Base-by-base conservation (phyloP, 2,888 invertebrate genomes). In the Furcula furcula region DNA sequence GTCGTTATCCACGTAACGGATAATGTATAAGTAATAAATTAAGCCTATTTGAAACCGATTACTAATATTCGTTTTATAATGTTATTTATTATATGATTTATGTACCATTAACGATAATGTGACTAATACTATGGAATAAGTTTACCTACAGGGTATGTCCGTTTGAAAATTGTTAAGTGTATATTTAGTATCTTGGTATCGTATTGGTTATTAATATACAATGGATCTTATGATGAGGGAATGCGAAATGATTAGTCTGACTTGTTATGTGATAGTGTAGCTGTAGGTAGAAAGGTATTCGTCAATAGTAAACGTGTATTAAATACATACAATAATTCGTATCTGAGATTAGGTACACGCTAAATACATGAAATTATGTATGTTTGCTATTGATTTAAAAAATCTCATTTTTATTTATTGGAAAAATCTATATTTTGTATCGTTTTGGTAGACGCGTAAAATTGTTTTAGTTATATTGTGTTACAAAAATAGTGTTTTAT, bases 251-350 rank as follows among this genome's bases (percentile, higher is more conserved):
- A 50, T 40, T 61, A 64, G 68, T 65, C 70, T 67, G 70, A 69
- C n/a, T 55, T 46, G 40, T 50, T 31, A 65, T 65, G 68, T 70
- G 68, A 68, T 68, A 67, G 49, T 39, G 34, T 51, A 16, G 19
- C 15, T 4, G 15, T 30, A 22, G 9, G 34, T 34, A 15, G 39
- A 26, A 16, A 4, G 26, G 18, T 36, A 19, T 27, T 45, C 27
- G 18, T 31, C 22, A 26, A 21, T 18, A 36, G 31, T 19, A 5
- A 51, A n/a, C 20, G n/a, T 16, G 15, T 9, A 28, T 11, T 30
- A 25, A 25, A 23, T 4, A 16, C 3, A 16, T 4, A 16, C 3
- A 16, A 16, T 11, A 11, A 22, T 11, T 11, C 3, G 22, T 22
- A 22, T 10, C 5, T 11, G 22, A n/a, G 7, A 20, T 20, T 22